These are phyloP conservation scores for Xerus rutilus DNA, from an alignment of 2,797 vertebrate genomes.

Conservation along the genomic window DNA sequence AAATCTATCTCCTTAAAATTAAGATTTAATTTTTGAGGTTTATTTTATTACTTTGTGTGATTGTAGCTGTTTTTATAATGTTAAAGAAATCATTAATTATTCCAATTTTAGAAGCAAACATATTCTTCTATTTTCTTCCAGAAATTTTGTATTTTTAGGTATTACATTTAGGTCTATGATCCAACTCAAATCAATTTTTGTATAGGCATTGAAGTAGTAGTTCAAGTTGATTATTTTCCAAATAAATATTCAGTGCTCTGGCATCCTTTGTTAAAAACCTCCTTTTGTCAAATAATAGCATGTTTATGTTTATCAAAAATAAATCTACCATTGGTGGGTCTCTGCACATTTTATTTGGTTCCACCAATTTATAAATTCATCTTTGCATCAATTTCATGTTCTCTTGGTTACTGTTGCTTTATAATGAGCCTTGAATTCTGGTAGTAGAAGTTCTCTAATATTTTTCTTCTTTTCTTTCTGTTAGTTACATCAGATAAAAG, in stretches of 20 bases:
- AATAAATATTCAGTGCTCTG: not conserved
- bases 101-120: not conserved
- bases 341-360: not conserved
- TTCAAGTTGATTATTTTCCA: not conserved
- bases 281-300: not conserved
- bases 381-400: not conserved
- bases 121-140: not conserved
- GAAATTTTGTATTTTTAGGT: not conserved
- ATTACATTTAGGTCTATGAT: not conserved
- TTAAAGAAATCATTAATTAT: not conserved
- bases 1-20: not conserved
- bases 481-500: not conserved
- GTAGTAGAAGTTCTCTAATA: not conserved
- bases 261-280: not conserved
- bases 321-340: not conserved
- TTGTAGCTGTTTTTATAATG: not conserved
- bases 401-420: not conserved
- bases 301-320: not conserved
- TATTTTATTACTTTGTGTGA: not conserved
- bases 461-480: not conserved
- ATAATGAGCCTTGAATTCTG: not conserved
- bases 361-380: not conserved
- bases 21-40: not conserved
- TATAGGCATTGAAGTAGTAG: not conserved
- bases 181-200: not conserved